Percentiles rank a stretch among this genome's conserved stretches.
Conservation (phyloP, 2,797 vertebrate genomes). For the Chelmon rostratus region DNA sequence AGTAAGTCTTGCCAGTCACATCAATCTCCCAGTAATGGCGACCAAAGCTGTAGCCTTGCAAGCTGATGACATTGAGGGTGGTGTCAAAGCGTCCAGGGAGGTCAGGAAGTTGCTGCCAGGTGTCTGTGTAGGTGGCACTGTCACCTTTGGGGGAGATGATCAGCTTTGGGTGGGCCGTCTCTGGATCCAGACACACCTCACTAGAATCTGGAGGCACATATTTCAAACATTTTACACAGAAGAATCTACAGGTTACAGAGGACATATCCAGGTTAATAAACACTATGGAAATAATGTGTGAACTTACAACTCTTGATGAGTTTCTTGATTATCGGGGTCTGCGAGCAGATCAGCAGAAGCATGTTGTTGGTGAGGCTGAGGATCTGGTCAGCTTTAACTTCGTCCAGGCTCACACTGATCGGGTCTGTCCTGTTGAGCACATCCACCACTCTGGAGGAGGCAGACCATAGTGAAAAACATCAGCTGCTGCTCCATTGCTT, state of each 20-base stretch:
- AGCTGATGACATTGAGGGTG: conserved; percentile 87
- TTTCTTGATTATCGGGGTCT: conserved; percentile 84
- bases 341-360: conserved; percentile 82
- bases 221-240: neutral
- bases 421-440: conserved; percentile 81
- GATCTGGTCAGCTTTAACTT: conserved; percentile 86
- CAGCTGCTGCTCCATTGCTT: neutral
- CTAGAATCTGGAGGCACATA: conserved; percentile 79
- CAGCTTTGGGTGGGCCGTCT: conserved; percentile 87
- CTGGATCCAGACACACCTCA: conserved; percentile 81
- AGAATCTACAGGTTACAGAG: neutral
- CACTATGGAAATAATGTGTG: neutral
- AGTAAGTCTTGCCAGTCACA: conserved; percentile 87
- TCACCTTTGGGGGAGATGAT: conserved; percentile 81
- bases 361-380: conserved; percentile 83
- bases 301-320: conserved; percentile 85
- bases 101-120: conserved; percentile 85
- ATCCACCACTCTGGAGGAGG: conserved; percentile 77
- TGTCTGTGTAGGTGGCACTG: conserved; percentile 81
- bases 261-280: neutral
- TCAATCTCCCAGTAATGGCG: conserved; percentile 88
- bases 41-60: conserved; percentile 77
- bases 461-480: conserved; percentile 34
- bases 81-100: conserved; percentile 84
- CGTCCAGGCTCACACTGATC: conserved; percentile 80